phyloP scores from a whole-genome alignment of 1,140 invertebrate species.

The Danaus plexippus region DNA sequence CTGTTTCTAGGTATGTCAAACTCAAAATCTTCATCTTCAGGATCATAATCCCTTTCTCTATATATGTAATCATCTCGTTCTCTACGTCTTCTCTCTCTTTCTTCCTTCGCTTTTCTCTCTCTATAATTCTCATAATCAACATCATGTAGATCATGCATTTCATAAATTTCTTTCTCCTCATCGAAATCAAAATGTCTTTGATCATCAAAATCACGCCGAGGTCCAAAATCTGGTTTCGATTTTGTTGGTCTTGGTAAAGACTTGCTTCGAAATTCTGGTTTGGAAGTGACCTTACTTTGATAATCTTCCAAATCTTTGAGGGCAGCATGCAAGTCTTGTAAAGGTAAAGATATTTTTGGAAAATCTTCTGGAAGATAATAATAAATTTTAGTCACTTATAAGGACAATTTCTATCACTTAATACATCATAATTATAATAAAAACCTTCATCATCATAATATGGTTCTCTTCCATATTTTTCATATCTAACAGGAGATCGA shows the following conservation, averaged over 20 bases:
- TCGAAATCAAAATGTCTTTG: slow-evolving; percentile 39
- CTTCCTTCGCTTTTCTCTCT: slow-evolving; percentile 47
- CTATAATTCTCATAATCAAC: slow-evolving; percentile 59
- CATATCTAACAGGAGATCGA: slow-evolving; percentile 36
- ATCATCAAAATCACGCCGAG: slow-evolving; percentile 47
- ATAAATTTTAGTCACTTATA: not conserved
- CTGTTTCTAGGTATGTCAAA: slow-evolving; percentile 41
- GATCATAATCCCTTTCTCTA: slow-evolving; percentile 54
- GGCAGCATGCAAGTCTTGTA: slow-evolving; percentile 58
- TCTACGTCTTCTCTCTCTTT: slow-evolving; percentile 35
- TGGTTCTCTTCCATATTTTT: slow-evolving; percentile 29
- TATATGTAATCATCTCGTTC: slow-evolving; percentile 42
- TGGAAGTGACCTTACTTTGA: slow-evolving; percentile 34
- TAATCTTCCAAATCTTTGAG: slow-evolving; percentile 53
- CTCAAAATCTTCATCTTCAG: slow-evolving; percentile 57
- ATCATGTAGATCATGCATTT: slow-evolving; percentile 57
- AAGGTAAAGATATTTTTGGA: slow-evolving; percentile 55
- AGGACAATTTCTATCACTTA: not conserved
- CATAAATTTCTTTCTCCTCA: slow-evolving; percentile 41
- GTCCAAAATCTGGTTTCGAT: slow-evolving; percentile 44
- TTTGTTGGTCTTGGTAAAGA: slow-evolving; percentile 48
- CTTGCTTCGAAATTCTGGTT: slow-evolving; percentile 43
- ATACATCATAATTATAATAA: slow-evolving; percentile 1
- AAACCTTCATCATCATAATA: slow-evolving; percentile 48
- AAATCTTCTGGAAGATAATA: slow-evolving; percentile 45